Base-by-base conservation (phyloP, 2,113 vertebrate species). In the Plestiodon gilberti region DNA sequence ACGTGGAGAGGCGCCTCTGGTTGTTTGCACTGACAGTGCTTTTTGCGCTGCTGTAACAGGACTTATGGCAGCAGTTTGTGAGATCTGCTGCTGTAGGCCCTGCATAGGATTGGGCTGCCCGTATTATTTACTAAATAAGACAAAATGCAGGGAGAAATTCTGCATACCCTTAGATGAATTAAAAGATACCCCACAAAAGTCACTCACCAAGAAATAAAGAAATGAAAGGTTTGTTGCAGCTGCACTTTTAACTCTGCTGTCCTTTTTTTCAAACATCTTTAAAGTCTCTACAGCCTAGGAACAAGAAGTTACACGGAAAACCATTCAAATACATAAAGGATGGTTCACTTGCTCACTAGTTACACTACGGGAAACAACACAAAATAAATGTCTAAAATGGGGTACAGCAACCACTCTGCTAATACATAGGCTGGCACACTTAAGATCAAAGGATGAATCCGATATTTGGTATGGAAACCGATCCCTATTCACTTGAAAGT, bases 181-280 rank as follows among this genome's bases (percentile, higher is more conserved):
- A 4, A 78, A 59, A 71, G 38, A 20, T 7, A 38, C 81, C 10
- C 33, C 13, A 4, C 33, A 4, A 88, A 86, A 81, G 10, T 48
- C 73, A 88, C 98, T 96, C 95, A 99, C 99, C 98, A 99, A 94
- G 90, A 98, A 99, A 92, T 98, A 98, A 65, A 99, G 96, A 95
- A 97, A 98, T 2, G 98, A 98, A 62, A 99, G 98, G 90, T 99
- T 99, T 89, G 99, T 99, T 83, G 99, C 98, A 89, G 99, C 98
- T 84, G 98, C 98, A 80, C 98, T 99, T 95, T 99, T 99, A 76
- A 99, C 98, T 94, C 98, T 95, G 93, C 97, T 99, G 87, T 99
- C 99, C 87, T 98, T 99, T 94, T 99, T 99, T 94, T 98, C 98
- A 95, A 99, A 99, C 77, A 97, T 98, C 96, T 99, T 99, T 91